phyloP scores from a whole-genome alignment of 2,113 vertebrate species.

The Tenrec ecaudatus region DNA sequence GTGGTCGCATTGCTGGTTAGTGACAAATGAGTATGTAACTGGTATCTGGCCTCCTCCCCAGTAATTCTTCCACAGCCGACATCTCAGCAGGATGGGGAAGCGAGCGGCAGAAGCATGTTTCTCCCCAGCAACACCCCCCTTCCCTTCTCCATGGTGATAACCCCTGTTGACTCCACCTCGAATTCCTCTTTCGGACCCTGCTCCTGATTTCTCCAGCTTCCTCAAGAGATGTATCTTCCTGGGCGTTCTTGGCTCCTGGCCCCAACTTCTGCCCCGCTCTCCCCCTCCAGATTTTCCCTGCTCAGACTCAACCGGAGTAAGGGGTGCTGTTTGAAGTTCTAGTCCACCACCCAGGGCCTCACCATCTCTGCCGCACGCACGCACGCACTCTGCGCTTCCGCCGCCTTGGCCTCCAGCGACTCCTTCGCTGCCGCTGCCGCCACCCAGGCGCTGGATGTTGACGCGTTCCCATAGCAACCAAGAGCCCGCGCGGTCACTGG shows the following conservation, averaged over 20 bases:
- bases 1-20: background rate
- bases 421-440: background rate
- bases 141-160: background rate
- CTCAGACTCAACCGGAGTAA: background rate
- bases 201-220: background rate
- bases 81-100: background rate
- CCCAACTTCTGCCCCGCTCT: background rate
- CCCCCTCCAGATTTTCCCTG: background rate
- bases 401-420: background rate
- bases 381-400: background rate
- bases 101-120: background rate
- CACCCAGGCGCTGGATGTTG: background rate
- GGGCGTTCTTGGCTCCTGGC: background rate
- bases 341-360: constrained; percentile 29
- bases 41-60: background rate
- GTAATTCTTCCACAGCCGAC: background rate
- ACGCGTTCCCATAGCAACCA: constrained; percentile 69
- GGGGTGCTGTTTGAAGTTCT: too few species aligned
- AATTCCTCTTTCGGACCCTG: background rate
- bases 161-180: background rate
- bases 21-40: background rate
- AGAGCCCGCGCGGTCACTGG: background rate
- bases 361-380: constrained; percentile 69
- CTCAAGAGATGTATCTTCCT: background rate
- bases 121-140: background rate